Conservation (phyloP, 2,113 vertebrate species). For the Cathartes aura region DNA sequence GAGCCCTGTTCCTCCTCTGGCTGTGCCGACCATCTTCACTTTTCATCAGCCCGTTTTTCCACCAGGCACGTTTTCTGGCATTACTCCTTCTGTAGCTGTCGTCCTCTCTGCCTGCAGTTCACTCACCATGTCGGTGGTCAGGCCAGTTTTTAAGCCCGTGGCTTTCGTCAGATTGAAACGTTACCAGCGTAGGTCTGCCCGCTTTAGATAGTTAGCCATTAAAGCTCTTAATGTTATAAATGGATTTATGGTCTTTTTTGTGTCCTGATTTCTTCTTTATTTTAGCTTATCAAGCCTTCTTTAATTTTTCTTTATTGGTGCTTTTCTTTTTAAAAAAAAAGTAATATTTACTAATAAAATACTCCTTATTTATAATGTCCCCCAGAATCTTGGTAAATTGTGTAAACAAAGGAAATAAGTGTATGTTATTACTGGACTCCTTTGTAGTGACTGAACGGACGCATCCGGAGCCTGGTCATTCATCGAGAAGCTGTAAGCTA, state of each 20-base stretch:
- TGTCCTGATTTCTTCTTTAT: not conserved
- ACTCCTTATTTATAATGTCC: not conserved
- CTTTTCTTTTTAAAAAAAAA: not conserved
- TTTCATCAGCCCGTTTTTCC: not conserved
- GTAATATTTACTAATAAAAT: not conserved
- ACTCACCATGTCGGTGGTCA: rapidly evolving
- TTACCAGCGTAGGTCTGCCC: not conserved
- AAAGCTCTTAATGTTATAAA: not conserved
- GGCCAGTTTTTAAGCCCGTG: rapidly evolving
- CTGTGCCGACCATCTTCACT: not conserved
- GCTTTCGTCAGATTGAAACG: not conserved
- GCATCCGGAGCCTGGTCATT: not conserved
- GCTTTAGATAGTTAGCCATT: not conserved
- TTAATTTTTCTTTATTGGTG: not conserved
- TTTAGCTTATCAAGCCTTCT: not conserved
- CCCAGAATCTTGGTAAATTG: not conserved
- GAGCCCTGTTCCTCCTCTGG: not conserved
- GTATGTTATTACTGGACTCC: not conserved
- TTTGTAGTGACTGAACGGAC: not conserved
- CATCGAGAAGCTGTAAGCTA: not conserved
- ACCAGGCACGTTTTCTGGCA: not conserved
- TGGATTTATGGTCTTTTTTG: not conserved
- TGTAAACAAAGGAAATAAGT: not conserved
- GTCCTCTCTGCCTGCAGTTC: not conserved
- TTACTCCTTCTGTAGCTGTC: not conserved